Evolutionary conservation across 2,888 invertebrate species (phyloP).

Genomic region (Hartigia nigra): DNA sequence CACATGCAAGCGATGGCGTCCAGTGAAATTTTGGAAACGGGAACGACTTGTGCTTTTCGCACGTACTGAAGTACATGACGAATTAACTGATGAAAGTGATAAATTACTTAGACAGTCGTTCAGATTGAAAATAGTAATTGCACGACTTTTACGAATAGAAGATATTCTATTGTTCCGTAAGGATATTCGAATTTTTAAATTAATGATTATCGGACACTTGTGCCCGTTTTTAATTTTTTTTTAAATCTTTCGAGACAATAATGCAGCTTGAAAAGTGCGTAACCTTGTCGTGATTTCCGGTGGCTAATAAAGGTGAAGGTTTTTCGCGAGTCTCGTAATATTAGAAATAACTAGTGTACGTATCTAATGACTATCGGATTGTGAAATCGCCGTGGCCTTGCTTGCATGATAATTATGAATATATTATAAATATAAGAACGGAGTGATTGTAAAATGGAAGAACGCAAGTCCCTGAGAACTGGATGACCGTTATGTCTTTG

Average conservation of each 20-base stretch:
- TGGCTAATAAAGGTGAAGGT: constrained; percentile 22
- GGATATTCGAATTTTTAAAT: background rate
- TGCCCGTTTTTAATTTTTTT: background rate
- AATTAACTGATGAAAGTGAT: background rate
- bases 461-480: constrained; percentile 47
- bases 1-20: background rate
- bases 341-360: constrained; percentile 8
- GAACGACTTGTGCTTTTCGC: background rate
- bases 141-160: background rate
- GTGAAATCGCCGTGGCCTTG: constrained; percentile 63
- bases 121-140: background rate
- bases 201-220: background rate
- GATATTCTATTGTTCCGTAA: background rate
- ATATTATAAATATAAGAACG: constrained; percentile 61
- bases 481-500: constrained; percentile 53
- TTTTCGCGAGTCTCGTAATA: constrained; percentile 11
- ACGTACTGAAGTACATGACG: background rate
- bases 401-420: constrained; percentile 61
- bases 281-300: constrained; percentile 18
- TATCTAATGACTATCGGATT: constrained; percentile 37
- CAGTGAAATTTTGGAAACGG: background rate
- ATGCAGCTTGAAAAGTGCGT: background rate
- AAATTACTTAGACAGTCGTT: background rate
- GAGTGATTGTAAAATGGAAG: constrained; percentile 54
- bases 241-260: background rate